These are phyloP conservation scores for Drosophila testacea DNA, from an alignment of 2,888 invertebrate genomes.

Conservation along the genomic window DNA sequence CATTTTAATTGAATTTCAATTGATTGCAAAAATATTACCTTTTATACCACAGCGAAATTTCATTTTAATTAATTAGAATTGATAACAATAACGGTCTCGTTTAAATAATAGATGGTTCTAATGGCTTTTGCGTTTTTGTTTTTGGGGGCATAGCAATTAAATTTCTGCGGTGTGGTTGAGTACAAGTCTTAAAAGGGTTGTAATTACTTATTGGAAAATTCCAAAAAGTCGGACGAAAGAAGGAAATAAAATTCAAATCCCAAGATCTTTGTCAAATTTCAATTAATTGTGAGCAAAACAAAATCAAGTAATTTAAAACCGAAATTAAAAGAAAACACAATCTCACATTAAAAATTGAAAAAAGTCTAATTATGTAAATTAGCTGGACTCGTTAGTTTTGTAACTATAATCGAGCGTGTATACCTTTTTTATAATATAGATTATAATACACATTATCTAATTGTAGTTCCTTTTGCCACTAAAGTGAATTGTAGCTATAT, in stretches of 20 bases:
- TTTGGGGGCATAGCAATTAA: not conserved
- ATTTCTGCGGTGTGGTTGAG: not conserved
- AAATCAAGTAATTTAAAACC: too few relatives aligned
- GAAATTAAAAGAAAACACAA: too few relatives aligned
- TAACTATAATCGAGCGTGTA: too few relatives aligned
- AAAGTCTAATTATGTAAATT: too few relatives aligned
- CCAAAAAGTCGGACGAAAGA: not conserved
- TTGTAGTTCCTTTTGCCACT: too few relatives aligned
- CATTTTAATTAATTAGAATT: slow-evolving; percentile 76
- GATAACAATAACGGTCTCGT: slow-evolving; percentile 64
- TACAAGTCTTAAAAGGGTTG: not conserved
- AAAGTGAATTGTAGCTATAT: too few relatives aligned
- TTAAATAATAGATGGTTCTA: slow-evolving; percentile 30
- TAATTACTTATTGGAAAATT: not conserved
- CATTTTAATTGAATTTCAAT: slow-evolving; percentile 80
- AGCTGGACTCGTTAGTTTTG: too few relatives aligned
- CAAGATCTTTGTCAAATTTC: not conserved
- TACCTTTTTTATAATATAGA: too few relatives aligned
- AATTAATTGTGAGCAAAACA: not conserved
- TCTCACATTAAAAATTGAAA: too few relatives aligned
- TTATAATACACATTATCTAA: too few relatives aligned
- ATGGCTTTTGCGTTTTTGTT: slow-evolving; percentile 22
- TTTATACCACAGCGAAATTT: slow-evolving; percentile 65
- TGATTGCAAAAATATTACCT: slow-evolving; percentile 72
- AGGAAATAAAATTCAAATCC: not conserved